Evolutionary conservation across 1,140 invertebrate species (phyloP), one percentile per base, ranked within the genome.

Genomic region (Lasioglossum baleicum): DNA sequence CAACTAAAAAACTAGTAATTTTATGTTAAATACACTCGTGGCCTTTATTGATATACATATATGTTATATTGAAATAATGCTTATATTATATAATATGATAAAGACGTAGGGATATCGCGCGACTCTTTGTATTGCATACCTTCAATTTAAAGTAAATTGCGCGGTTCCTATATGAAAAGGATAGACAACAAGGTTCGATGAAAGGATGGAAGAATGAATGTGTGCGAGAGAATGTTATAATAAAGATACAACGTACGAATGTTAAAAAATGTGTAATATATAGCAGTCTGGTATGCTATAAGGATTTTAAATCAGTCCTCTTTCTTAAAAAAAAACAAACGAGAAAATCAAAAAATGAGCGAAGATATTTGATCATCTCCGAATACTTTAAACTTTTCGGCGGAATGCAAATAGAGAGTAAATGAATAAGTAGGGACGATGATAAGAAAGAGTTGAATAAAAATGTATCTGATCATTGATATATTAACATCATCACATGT

Each of bases 11-110:
- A 58, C 44, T 51, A 64, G 67, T 82, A 72, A 26, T 67, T 86
- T 92, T 92, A 91, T 90, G 91, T 90, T 86, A 81, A 88, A 89
- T 77, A 91, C 87, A 90, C 88, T 91, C 83, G 90, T 91, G 90
- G 90, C 90, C 90, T 91, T 91, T 83, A 89, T 90, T 85, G 70
- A 88, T 89, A 88, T 87, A 87, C 53, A 85, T 83, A 81, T 53
- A 53, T 53, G 15, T 53, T 53, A 53, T 86, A 83, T 80, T 84
- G 68, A 87, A 83, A 73, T 88, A 88, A 86, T 85, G 88, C 76
- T 88, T 88, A 81, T 88, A 85, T 82, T 85, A 42, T 56, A 64
- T 75, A 86, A n/a, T 89, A 83, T 83, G 84, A 81, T 83, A 79
- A 31, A 82, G 6, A 53, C 64, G 40, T 79, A 82, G 58, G 76